phyloP scores from a whole-genome alignment of 2,797 vertebrate species.

The Ctenopoma kingsleyae region DNA sequence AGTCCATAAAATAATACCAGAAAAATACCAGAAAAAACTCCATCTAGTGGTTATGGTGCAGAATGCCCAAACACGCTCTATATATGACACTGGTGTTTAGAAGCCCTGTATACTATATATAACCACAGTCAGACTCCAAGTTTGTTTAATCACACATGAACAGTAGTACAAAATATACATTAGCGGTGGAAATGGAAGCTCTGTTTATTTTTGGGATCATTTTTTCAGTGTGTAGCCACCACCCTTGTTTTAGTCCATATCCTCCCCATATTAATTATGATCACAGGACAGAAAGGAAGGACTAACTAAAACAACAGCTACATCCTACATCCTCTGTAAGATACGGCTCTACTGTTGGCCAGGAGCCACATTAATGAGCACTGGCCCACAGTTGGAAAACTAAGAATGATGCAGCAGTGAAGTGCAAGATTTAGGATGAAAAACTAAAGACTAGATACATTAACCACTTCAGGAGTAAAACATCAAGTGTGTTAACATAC shows the following conservation, averaged over 20 bases:
- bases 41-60: neutral
- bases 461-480: slow-evolving; percentile 5
- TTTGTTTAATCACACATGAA: slow-evolving; percentile 59
- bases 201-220: slow-evolving; percentile 43
- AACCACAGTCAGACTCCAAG: slow-evolving; percentile 34
- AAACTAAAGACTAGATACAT: neutral
- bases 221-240: slow-evolving; percentile 40
- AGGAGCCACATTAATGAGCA: slow-evolving; percentile 9
- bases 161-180: slow-evolving; percentile 77
- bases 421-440: neutral
- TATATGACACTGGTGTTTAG: slow-evolving; percentile 16
- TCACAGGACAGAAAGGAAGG: slow-evolving; percentile 11
- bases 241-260: slow-evolving; percentile 22
- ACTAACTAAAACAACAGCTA: slow-evolving; percentile 34
- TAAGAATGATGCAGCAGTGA: neutral
- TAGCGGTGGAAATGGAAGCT: slow-evolving; percentile 66
- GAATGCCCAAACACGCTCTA: slow-evolving; percentile 34
- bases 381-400: neutral
- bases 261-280: slow-evolving; percentile 21
- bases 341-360: slow-evolving; percentile 11
- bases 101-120: slow-evolving; percentile 24
- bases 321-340: slow-evolving; percentile 31
- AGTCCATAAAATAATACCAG: neutral
- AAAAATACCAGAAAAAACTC: neutral
- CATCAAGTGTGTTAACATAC: neutral